Evolutionary conservation across 2,113 vertebrate species (phyloP), one percentile per base, ranked within the genome.

Genomic region (Bufo gargarizans): DNA sequence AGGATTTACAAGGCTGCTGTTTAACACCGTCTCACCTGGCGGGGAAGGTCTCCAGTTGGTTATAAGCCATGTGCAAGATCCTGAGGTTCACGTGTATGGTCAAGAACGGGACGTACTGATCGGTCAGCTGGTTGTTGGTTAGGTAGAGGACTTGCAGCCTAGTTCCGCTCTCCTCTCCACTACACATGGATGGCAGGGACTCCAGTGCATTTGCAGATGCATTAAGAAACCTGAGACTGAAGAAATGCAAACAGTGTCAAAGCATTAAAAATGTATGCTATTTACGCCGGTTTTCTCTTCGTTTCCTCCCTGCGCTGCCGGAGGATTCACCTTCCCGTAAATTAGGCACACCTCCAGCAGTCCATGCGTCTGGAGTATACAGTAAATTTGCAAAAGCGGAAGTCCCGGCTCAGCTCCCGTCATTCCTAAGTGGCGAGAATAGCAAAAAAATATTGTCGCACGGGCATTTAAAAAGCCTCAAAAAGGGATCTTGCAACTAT

Each of bases 211-310:
- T 99, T 92, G 98, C 97, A 56, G 97, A 99, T 71, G 94, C 95
- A 58, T 99, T 99, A 94, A 99, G 93, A 94, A 96, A 98, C 94
- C 98, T 98, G 90, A 99, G 96, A 93, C 98, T 99, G 92, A 93
- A 13, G 90, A 90, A 1, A 86, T 61, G 17, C 61, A 71, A 69
- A 71, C 3, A 1, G 67, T 13, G 6, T n/a, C 33, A 33, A 3
- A 43, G n/a, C 4, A 71, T 71, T 43, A 11, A 69, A n/a, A 17
- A 33, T 33, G 33, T 33, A 33, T 33, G 33, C 33, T 33, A 33
- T 33, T 33, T 33, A 33, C 33, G 33, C 33, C 33, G 1, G 33
- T 33, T 33, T 33, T 33, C 33, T 33, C 33, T 33, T n/a, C n/a
- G n/a, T n/a, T n/a, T n/a, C n/a, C n/a, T n/a, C n/a, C n/a, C 33